A percentile compares a stretch with the other conserved stretches of the same genome.
These are phyloP conservation scores for Phymorhynchus buccinoides DNA, from an alignment of 1,140 invertebrate species.

Conservation along the genomic window DNA sequence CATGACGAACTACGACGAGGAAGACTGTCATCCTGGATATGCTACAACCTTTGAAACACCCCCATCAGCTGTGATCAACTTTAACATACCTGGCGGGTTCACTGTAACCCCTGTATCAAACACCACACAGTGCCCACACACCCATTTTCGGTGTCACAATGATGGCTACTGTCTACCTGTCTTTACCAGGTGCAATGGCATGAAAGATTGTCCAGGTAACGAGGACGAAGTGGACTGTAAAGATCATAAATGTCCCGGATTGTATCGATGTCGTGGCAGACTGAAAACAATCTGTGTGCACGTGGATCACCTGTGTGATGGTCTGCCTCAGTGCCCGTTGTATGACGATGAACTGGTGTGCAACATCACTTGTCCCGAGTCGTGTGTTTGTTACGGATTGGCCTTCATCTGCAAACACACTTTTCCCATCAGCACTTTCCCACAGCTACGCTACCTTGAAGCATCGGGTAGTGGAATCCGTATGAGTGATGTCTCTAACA, in stretches of 20 bases:
- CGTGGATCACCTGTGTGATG: slow-evolving; percentile 36
- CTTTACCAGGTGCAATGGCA: slow-evolving; percentile 38
- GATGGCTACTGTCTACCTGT: slow-evolving; percentile 33
- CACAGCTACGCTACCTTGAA: slow-evolving; percentile 29
- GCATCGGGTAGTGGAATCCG: background rate
- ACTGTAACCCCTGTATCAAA: too few species aligned
- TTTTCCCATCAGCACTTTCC: background rate
- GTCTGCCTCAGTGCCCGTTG: slow-evolving; percentile 33
- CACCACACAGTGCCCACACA: slow-evolving; percentile 22
- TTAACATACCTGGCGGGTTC: too few species aligned
- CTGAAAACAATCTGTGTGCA: slow-evolving; percentile 14
- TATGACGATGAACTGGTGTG: slow-evolving; percentile 43
- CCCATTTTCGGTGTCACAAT: slow-evolving; percentile 33
- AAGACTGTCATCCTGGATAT: too few species aligned
- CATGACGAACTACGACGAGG: too few species aligned
- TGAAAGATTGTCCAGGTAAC: slow-evolving; percentile 38
- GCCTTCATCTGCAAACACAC: slow-evolving; percentile 28
- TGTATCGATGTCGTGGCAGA: slow-evolving; percentile 33
- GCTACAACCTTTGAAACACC: too few species aligned
- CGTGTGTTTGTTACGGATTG: slow-evolving; percentile 30
- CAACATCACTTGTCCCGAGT: slow-evolving; percentile 33
- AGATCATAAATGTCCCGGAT: slow-evolving; percentile 17
- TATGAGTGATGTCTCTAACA: background rate
- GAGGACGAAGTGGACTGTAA: slow-evolving; percentile 36
- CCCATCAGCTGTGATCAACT: too few species aligned